Percentiles rank a stretch among this genome's conserved stretches.
Conservation (phyloP, 2,797 vertebrate species). For the Simalia tracyae region DNA sequence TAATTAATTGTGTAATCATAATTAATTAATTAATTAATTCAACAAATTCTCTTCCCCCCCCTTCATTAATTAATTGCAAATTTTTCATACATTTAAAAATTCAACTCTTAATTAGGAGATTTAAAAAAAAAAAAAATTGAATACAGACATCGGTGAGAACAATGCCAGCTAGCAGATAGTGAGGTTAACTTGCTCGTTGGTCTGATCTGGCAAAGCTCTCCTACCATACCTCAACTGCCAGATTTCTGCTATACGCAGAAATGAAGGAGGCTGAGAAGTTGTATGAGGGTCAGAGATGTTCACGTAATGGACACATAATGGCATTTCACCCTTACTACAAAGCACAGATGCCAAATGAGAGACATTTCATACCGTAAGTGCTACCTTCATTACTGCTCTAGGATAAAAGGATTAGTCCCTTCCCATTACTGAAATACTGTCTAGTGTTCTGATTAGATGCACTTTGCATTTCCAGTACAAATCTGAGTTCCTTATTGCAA, state of each 20-base stretch:
- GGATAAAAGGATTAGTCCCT: background rate
- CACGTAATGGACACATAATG: background rate
- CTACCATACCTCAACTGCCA: background rate
- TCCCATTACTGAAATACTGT: background rate
- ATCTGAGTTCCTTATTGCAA: background rate
- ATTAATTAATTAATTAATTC: too few relatives aligned
- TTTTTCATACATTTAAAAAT: background rate
- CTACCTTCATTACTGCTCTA: background rate
- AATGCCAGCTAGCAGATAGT: background rate
- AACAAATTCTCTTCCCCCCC: too few relatives aligned
- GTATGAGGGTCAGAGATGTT: background rate
- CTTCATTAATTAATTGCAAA: background rate
- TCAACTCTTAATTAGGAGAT: background rate
- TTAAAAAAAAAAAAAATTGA: background rate
- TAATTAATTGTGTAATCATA: too few relatives aligned
- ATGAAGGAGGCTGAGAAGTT: background rate
- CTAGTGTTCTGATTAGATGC: background rate
- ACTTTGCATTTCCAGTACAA: background rate
- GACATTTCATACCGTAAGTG: background rate
- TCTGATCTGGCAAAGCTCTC: background rate
- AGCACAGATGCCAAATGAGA: background rate
- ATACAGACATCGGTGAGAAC: background rate
- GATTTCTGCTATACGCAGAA: background rate
- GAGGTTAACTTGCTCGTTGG: background rate
- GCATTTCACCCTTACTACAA: background rate